Evolutionary conservation across 1,140 invertebrate species (phyloP).

Genomic region (Acromyrmex heyeri): DNA sequence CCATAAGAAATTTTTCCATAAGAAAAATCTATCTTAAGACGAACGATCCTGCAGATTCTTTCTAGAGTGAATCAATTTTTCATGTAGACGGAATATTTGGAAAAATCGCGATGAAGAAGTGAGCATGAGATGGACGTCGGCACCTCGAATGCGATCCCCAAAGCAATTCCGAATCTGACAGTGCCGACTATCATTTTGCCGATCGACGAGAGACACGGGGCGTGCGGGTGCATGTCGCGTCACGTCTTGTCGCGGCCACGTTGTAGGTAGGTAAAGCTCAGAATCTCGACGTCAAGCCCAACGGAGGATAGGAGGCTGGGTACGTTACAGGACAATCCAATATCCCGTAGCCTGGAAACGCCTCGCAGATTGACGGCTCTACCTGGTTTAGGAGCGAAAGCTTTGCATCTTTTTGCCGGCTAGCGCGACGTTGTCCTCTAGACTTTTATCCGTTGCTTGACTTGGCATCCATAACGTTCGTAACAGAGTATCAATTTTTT

Average conservation of each 20-base stretch:
- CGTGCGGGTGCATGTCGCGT: slow-evolving; percentile 60
- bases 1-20: background rate
- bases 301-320: slow-evolving; percentile 60
- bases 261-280: slow-evolving; percentile 62
- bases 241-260: slow-evolving; percentile 57
- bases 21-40: background rate
- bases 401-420: slow-evolving; percentile 54
- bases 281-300: slow-evolving; percentile 59
- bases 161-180: slow-evolving; percentile 74
- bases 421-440: slow-evolving; percentile 61
- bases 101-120: slow-evolving; percentile 6
- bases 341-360: slow-evolving; percentile 70
- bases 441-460: slow-evolving; percentile 33
- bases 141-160: slow-evolving; percentile 63
- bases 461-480: slow-evolving; percentile 21
- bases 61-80: slow-evolving; percentile 53
- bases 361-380: slow-evolving; percentile 67
- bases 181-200: slow-evolving; percentile 56
- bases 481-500: background rate
- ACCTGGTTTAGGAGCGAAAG: slow-evolving; percentile 49
- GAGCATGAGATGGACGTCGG: slow-evolving; percentile 43
- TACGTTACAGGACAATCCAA: slow-evolving; percentile 78
- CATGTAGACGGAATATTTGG: slow-evolving; percentile 44
- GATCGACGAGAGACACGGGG: slow-evolving; percentile 52
- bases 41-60: background rate